Conservation (phyloP, 2,888 invertebrate species). For the Bellardia bayeri region DNA sequence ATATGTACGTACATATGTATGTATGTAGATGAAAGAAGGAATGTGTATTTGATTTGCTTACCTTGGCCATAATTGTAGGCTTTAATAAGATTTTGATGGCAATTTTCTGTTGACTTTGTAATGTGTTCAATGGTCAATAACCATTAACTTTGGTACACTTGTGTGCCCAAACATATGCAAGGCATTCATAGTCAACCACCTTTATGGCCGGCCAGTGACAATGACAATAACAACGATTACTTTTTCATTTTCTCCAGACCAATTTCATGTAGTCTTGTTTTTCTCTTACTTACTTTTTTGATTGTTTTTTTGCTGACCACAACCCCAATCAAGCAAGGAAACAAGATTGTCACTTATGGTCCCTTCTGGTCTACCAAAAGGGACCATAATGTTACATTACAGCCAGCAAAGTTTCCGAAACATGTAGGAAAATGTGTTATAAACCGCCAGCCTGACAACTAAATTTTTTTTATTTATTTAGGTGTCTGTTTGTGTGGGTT, state of each 20-base stretch:
- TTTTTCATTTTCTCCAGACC: slow-evolving; percentile 63
- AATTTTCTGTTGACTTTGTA: slow-evolving; percentile 65
- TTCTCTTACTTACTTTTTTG: slow-evolving; percentile 12
- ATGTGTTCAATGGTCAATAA: slow-evolving; percentile 66
- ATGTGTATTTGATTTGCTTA: slow-evolving; percentile 61
- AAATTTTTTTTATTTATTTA: background rate
- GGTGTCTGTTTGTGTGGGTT: no score
- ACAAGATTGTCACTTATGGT: slow-evolving; percentile 71
- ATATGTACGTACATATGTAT: background rate
- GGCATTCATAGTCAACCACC: slow-evolving; percentile 38
- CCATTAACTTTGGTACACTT: slow-evolving; percentile 70
- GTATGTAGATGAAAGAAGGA: background rate
- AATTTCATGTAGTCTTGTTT: slow-evolving; percentile 52
- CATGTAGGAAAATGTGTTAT: slow-evolving; percentile 22
- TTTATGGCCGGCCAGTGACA: slow-evolving; percentile 5
- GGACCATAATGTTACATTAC: slow-evolving; percentile 64
- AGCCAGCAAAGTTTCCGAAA: background rate
- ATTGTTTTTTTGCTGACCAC: slow-evolving; percentile 61
- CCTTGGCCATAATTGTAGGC: slow-evolving; percentile 44
- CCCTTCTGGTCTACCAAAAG: slow-evolving; percentile 60
- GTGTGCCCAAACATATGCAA: slow-evolving; percentile 27
- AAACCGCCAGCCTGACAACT: slow-evolving; percentile 28
- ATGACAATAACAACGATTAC: slow-evolving; percentile 55
- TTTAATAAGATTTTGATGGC: slow-evolving; percentile 71
- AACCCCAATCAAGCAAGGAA: slow-evolving; percentile 71